phyloP scores from a whole-genome alignment of 2,113 vertebrate species.

The Silurus asotus region DNA sequence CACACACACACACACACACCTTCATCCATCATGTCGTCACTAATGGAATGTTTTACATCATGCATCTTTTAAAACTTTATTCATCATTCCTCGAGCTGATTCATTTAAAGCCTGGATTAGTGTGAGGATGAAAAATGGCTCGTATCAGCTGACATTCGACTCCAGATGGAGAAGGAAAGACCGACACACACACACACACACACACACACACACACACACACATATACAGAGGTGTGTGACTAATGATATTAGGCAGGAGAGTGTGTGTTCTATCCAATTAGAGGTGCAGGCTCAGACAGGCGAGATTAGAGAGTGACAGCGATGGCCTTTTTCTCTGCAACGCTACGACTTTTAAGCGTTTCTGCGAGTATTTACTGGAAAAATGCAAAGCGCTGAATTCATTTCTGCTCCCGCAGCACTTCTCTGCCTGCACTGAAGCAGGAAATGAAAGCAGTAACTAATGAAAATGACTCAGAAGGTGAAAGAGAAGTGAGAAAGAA shows the following conservation, averaged over 20 bases:
- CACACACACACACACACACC: not conserved
- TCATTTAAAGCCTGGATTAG: slow-evolving; percentile 46
- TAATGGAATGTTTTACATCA: slow-evolving; percentile 42
- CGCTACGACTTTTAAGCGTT: not conserved
- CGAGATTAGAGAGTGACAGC: slow-evolving; percentile 32
- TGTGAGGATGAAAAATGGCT: slow-evolving; percentile 47
- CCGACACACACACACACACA: not conserved
- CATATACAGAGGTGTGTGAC: slow-evolving; percentile 27
- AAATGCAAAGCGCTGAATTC: not conserved
- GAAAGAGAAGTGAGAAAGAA: not conserved
- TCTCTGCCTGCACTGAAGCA: not conserved
- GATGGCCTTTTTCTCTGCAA: slow-evolving; percentile 6
- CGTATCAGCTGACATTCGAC: slow-evolving; percentile 22
- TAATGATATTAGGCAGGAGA: slow-evolving; percentile 46
- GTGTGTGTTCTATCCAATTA: slow-evolving; percentile 39
- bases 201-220: slow-evolving; percentile 7
- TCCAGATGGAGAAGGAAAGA: slow-evolving; percentile 32
- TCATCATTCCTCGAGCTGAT: slow-evolving; percentile 37
- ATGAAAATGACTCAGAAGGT: too few species aligned
- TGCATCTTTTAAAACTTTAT: slow-evolving; percentile 38
- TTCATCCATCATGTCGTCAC: not conserved
- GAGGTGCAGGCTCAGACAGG: not conserved
- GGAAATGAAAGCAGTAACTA: not conserved
- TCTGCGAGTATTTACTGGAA: not conserved
- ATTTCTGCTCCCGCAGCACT: not conserved